A percentile compares a stretch with the other conserved stretches of the same genome.
Evolutionary conservation across 2,888 invertebrate genomes (phyloP).

Genomic region (Endotricha flammealis): DNA sequence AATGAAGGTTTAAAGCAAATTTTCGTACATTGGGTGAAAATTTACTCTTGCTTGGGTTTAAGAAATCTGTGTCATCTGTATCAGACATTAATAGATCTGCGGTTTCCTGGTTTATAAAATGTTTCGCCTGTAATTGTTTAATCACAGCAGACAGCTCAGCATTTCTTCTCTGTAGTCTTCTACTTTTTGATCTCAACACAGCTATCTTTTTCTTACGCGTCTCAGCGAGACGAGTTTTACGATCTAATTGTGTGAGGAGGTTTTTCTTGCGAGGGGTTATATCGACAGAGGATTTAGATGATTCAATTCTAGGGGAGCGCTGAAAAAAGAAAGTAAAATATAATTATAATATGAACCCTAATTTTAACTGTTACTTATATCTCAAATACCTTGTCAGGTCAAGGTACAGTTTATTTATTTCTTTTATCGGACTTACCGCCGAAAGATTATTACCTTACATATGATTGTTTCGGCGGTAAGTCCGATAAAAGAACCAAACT

Average conservation of each 20-base stretch:
- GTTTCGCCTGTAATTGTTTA: conserved; percentile 1
- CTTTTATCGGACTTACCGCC: too few species aligned
- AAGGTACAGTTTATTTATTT: too few species aligned
- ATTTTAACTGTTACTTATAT: too few species aligned
- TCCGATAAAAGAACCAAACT: too few species aligned
- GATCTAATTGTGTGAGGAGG: background rate
- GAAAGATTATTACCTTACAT: too few species aligned
- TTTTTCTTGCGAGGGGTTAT: too few species aligned
- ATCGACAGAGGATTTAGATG: too few species aligned
- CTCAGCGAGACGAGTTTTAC: background rate
- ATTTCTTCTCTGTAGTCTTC: background rate
- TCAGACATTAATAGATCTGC: conserved; percentile 2
- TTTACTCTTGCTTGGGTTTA: conserved; percentile 3
- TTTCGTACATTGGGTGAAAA: conserved; percentile 11
- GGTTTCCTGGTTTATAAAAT: conserved; percentile 3
- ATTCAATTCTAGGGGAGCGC: too few species aligned
- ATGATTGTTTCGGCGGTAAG: too few species aligned
- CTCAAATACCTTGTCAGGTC: too few species aligned
- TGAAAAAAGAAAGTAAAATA: too few species aligned
- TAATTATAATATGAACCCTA: too few species aligned
- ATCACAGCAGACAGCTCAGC: conserved; percentile 2
- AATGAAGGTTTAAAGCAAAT: conserved; percentile 16
- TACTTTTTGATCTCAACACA: background rate
- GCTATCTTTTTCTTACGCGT: background rate
- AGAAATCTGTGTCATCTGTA: background rate